A percentile compares a stretch with the other conserved stretches of the same genome.
Evolutionary conservation across 2,797 vertebrate species (phyloP).

Genomic region (Chanos chanos): DNA sequence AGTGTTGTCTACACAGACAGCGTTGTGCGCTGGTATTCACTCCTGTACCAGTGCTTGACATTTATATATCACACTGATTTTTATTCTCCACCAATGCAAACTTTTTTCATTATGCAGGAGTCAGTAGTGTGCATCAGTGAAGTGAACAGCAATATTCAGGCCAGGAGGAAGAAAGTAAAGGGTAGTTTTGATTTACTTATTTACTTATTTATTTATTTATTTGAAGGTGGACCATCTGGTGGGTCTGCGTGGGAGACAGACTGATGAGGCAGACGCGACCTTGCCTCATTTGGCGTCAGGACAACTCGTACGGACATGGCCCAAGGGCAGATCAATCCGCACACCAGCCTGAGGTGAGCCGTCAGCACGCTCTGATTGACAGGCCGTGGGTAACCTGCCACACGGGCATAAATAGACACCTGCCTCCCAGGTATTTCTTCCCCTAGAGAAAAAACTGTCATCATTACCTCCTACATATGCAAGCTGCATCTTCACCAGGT

Average conservation of each 20-base stretch:
- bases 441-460: background rate
- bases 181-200: background rate
- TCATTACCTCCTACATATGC: background rate
- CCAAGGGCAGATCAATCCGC: constrained; percentile 47
- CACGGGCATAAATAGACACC: constrained; percentile 6
- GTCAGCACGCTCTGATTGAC: constrained; percentile 23
- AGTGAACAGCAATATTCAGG: background rate
- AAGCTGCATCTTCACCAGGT: too few relatives aligned
- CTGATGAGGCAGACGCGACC: constrained; percentile 47
- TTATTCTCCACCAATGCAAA: too few relatives aligned
- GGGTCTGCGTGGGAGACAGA: constrained; percentile 45
- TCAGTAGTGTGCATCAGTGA: too few relatives aligned
- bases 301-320: constrained; percentile 31
- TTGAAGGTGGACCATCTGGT: constrained; percentile 54
- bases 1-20: too few relatives aligned
- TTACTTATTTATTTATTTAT: constrained; percentile 12
- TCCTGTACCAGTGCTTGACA: too few relatives aligned
- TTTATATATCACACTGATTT: too few relatives aligned
- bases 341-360: constrained; percentile 45
- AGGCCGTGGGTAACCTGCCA: constrained; percentile 18
- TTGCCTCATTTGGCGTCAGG: constrained; percentile 37
- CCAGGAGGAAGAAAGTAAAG: constrained; percentile 1
- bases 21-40: too few relatives aligned
- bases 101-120: too few relatives aligned
- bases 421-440: background rate